Evolutionary conservation across 2,113 vertebrate species (phyloP).

Genomic region (human): GRCh38 chr1:238608001-238608500

Average conservation of each 20-base stretch:
- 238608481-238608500: neutral
- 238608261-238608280: neutral
- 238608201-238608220: neutral
- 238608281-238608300: neutral
- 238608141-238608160: neutral
- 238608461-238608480: neutral
- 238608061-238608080: neutral
- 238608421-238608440: neutral
- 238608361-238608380: neutral
- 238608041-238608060: neutral
- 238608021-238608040: neutral
- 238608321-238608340: fast-evolving
- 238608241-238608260: neutral
- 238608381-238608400: neutral
- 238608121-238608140: neutral
- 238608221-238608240: neutral
- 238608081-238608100: neutral
- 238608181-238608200: neutral
- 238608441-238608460: too few species aligned
- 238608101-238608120: neutral
- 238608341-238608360: neutral
- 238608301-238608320: too few species aligned
- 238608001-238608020: neutral
- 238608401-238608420: neutral
- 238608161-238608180: neutral